phyloP scores from a whole-genome alignment of 2,113 vertebrate genomes.

The Campylomormyrus numenius region DNA sequence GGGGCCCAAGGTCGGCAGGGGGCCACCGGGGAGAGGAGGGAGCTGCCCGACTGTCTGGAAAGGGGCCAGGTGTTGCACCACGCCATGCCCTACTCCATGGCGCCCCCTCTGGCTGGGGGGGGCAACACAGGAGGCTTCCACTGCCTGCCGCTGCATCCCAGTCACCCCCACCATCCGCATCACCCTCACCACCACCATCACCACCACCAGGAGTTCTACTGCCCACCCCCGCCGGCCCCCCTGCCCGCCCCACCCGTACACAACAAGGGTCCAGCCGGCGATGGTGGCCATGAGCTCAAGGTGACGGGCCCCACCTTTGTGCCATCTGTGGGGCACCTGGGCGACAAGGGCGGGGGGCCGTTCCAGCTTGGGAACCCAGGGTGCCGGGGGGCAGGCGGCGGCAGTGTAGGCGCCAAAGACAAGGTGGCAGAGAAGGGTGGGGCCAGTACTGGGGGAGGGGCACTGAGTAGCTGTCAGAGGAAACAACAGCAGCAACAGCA shows the following conservation, averaged over 20 bases:
- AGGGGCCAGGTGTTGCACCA: slow-evolving; percentile 77
- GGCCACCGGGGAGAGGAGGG: slow-evolving; percentile 68
- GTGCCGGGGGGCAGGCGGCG: slow-evolving; percentile 60
- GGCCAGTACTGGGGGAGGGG: slow-evolving; percentile 20
- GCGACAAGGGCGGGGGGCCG: slow-evolving; percentile 67
- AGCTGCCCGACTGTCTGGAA: slow-evolving; percentile 71
- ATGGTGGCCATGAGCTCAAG: slow-evolving; percentile 65
- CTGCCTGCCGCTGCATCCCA: slow-evolving; percentile 70
- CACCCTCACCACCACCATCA: slow-evolving; percentile 53
- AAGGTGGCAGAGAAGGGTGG: slow-evolving; percentile 47
- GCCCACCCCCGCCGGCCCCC: slow-evolving; percentile 59
- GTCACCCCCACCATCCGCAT: slow-evolving; percentile 52
- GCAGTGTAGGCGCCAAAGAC: slow-evolving; percentile 55
- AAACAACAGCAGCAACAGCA: slow-evolving; percentile 41
- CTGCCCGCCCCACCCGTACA: slow-evolving; percentile 63
- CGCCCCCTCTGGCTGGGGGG: slow-evolving; percentile 67
- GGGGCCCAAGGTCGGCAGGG: slow-evolving; percentile 49
- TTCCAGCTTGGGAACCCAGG: slow-evolving; percentile 67
- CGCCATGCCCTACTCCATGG: slow-evolving; percentile 73
- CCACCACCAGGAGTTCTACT: slow-evolving; percentile 74
- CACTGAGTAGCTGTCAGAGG: slow-evolving; percentile 57
- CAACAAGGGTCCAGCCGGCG: slow-evolving; percentile 56
- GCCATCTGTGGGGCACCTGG: slow-evolving; percentile 77
- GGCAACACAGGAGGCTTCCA: slow-evolving; percentile 57
- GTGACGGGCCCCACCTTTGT: slow-evolving; percentile 77